phyloP scores from a whole-genome alignment of 2,113 vertebrate genomes.

The Cheirogaleus medius region DNA sequence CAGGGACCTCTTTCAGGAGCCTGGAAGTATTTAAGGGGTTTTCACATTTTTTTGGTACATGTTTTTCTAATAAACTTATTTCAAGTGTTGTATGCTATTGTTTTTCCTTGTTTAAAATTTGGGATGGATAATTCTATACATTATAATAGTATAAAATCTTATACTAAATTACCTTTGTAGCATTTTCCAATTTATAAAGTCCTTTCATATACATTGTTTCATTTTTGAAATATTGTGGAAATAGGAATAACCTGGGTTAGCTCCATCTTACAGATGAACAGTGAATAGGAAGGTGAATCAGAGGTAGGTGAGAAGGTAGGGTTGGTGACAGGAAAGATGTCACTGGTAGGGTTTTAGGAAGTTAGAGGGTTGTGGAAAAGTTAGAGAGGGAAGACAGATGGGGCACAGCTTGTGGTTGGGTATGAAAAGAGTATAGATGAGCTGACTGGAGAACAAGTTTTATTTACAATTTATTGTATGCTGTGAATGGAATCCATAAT shows the following conservation, averaged over 20 bases:
- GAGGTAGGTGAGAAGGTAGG: background rate
- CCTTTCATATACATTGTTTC: slow-evolving; percentile 35
- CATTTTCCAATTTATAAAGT: slow-evolving; percentile 1
- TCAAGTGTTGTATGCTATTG: background rate
- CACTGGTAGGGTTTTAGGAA: background rate
- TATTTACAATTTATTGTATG: background rate
- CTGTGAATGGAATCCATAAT: slow-evolving; percentile 1
- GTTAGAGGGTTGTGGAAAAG: background rate
- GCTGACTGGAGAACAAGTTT: slow-evolving; percentile 4
- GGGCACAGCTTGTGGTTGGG: background rate
- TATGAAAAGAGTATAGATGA: background rate
- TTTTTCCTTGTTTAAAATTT: slow-evolving; percentile 39
- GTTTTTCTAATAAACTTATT: background rate
- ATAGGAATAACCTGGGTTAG: background rate
- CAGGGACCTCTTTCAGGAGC: background rate
- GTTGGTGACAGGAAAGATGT: background rate
- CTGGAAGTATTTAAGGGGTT: background rate
- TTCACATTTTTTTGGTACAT: background rate
- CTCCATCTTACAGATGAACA: background rate
- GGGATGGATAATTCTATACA: slow-evolving; percentile 5
- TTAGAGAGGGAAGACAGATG: background rate
- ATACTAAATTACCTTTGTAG: background rate
- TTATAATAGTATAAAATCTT: slow-evolving; percentile 37
- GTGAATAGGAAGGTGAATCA: background rate
- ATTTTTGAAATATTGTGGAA: background rate